Conservation (phyloP, 2,888 invertebrate species). For the Hydroisotoma schaefferi region DNA sequence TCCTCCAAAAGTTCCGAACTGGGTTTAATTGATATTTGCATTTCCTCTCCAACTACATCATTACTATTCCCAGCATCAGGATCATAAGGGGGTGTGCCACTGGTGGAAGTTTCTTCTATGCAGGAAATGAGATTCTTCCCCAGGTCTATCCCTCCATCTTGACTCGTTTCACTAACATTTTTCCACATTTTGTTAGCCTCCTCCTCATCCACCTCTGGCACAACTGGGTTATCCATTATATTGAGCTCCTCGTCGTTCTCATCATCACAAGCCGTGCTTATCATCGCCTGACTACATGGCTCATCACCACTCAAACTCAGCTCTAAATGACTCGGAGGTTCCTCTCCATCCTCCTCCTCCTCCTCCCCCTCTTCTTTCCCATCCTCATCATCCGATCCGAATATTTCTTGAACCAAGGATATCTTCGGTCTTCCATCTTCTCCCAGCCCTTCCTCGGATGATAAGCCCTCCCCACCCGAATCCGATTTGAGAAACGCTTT, state of each 20-base stretch:
- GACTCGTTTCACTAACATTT: neutral
- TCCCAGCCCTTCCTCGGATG: constrained; percentile 24
- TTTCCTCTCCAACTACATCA: neutral
- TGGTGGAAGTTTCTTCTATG: too few relatives aligned
- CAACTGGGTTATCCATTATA: neutral
- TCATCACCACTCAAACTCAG: neutral
- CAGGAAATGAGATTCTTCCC: too few relatives aligned
- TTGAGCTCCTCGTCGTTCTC: neutral
- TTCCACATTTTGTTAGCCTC: constrained; percentile 7
- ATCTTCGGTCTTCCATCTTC: constrained; percentile 30
- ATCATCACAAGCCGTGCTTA: neutral
- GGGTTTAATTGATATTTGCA: constrained; percentile 6
- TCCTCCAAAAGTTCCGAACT: constrained; percentile 6
- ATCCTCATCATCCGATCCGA: constrained; percentile 47
- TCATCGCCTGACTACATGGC: too few relatives aligned
- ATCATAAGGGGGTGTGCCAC: neutral
- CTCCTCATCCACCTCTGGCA: neutral
- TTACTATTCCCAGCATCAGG: too few relatives aligned
- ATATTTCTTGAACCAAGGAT: constrained; percentile 46
- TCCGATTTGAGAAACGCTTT: constrained; percentile 55
- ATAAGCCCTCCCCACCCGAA: constrained; percentile 17
- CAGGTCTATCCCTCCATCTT: too few relatives aligned
- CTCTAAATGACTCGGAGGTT: constrained; percentile 9
- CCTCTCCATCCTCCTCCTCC: constrained; percentile 7
- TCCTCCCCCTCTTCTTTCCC: constrained; percentile 9